Evolutionary conservation across 2,797 vertebrate genomes (phyloP).

Genomic region (Delichon dasypus): DNA sequence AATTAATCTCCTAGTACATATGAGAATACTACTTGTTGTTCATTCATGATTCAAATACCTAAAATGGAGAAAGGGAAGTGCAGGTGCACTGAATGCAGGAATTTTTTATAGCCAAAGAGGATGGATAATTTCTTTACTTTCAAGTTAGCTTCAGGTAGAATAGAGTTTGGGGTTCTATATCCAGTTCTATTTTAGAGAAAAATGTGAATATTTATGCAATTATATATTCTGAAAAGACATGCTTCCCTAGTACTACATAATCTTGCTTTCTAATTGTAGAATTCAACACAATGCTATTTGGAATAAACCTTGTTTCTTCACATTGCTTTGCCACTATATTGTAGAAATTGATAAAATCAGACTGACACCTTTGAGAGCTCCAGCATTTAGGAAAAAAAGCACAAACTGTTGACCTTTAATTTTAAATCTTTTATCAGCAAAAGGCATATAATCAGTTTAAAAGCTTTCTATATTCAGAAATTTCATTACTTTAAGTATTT

Average conservation of each 20-base stretch:
- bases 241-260: not conserved
- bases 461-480: not conserved
- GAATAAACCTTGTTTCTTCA: conserved; percentile 22
- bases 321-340: not conserved
- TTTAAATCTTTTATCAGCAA: conserved; percentile 26
- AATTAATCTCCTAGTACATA: not conserved
- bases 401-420: not conserved
- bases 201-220: conserved; percentile 1
- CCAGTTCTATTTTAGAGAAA: not conserved
- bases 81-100: not conserved
- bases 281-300: conserved; percentile 1
- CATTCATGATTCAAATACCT: not conserved
- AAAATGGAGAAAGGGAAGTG: not conserved
- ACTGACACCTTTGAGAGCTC: conserved; percentile 15
- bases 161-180: not conserved
- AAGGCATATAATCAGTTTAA: not conserved
- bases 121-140: not conserved
- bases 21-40: not conserved
- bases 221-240: not conserved
- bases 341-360: conserved; percentile 1
- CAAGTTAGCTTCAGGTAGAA: not conserved
- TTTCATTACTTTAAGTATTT: not conserved
- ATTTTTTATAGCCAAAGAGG: not conserved
- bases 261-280: not conserved
- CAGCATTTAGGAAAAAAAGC: not conserved